Base-by-base conservation (phyloP, 2,797 vertebrate genomes). In the Pseudopleuronectes americanus region DNA sequence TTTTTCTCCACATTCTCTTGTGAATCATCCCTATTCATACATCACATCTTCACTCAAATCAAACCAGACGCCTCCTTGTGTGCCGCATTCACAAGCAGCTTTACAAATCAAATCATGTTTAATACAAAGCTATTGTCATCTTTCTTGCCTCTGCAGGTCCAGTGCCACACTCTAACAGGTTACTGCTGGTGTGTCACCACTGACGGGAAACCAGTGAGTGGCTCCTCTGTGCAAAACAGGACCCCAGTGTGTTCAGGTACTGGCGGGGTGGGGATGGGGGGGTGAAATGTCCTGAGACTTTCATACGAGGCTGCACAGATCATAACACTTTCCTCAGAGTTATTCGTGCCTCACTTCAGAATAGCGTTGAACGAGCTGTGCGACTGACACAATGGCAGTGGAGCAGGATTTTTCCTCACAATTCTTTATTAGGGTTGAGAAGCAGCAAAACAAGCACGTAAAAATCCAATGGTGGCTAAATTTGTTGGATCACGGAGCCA, bases 211-310 rank as follows among this genome's bases (percentile, higher is more conserved):
- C 98, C 98, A 66, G 96, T 99, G 90, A 99, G 97, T 28, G 97
- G 98, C 80, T 99, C 98, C 81, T 99, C 98, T 16, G 97, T 98
- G 79, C 97, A 98, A 91, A 99, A 99, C 95, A 96, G 96, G 95
- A 99, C 96, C 88, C 98, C 98, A 83, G 94, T 97, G 91, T 99
- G 98, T 95, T 98, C 98, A 99, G 98, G 98, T 99, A 99, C 93
- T 90, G 87, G 93, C 47, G 36, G 81, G 93, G 56, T 24, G 81
- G 21, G 36, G 47, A 2, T 1, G 41, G 1, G 41, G 14, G 12
- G 41, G 12, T 17, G 49, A 71, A 57, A 58, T 33, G 49, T 38
- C 8, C 56, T 7, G 28, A 28, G 28, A 28, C 28, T 28, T 7
- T 28, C 28, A 31, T 31, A 8, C 6, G 28, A 31, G 43, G 43